These are phyloP conservation scores for Procambarus virginalis DNA, from an alignment of 1,140 invertebrate genomes.

Conservation along the genomic window DNA sequence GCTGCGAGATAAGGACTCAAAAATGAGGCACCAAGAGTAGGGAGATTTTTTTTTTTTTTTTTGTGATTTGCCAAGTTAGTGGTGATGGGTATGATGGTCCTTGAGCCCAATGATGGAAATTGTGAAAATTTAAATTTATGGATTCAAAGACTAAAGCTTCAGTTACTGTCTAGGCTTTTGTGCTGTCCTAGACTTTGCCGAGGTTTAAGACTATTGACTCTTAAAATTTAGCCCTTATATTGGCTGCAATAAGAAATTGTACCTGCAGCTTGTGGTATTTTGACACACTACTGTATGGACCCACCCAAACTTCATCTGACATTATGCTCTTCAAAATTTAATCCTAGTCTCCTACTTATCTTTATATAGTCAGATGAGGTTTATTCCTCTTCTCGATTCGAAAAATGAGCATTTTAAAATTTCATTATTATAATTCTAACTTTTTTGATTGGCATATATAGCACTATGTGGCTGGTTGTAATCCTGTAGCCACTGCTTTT, in stretches of 20 bases:
- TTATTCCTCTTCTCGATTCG: constrained; percentile 7
- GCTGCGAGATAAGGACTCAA: constrained; percentile 49
- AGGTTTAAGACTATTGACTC: neutral
- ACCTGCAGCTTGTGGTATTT: neutral
- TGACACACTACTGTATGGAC: constrained; percentile 3
- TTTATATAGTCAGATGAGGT: constrained; percentile 33
- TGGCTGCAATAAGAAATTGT: neutral
- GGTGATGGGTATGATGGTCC: constrained; percentile 44
- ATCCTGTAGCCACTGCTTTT: constrained; percentile 27
- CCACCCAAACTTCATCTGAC: constrained; percentile 56
- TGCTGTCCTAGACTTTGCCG: neutral
- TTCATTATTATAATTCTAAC: too few relatives aligned
- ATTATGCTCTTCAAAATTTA: constrained; percentile 21
- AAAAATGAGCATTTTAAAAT: neutral
- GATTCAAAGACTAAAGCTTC: neutral
- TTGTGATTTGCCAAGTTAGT: constrained; percentile 35
- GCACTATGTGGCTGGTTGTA: constrained; percentile 6
- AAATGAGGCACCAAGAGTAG: constrained; percentile 8
- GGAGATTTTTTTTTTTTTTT: neutral
- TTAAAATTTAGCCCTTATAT: neutral
- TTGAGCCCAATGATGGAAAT: constrained; percentile 13
- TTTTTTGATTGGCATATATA: too few relatives aligned
- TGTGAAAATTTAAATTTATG: constrained; percentile 12
- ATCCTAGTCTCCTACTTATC: constrained; percentile 12
- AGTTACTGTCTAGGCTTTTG: neutral